Conservation (phyloP, 2,113 vertebrate species). For the Pelecanus crispus region DNA sequence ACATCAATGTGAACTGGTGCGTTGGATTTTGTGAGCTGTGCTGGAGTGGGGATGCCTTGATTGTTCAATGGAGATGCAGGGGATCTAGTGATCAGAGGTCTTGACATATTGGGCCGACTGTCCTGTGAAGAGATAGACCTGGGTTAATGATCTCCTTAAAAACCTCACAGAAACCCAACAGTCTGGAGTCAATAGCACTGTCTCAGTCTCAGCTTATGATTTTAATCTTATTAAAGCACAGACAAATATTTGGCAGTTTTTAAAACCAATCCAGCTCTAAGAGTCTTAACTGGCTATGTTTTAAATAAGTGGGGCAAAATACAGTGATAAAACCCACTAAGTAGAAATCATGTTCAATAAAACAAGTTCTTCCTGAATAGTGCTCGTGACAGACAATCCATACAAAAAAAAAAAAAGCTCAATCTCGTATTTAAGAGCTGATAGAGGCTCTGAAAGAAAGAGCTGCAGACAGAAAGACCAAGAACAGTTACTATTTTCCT, state of each 20-base stretch:
- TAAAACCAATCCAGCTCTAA: neutral
- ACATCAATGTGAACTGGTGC: constrained; percentile 97
- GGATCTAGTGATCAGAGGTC: constrained; percentile 97
- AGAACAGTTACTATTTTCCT: neutral
- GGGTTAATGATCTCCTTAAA: constrained; percentile 56
- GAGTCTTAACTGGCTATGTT: neutral
- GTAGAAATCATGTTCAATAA: neutral
- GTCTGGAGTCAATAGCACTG: neutral
- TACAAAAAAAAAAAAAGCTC: neutral
- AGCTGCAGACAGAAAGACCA: neutral
- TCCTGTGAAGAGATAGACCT: constrained; percentile 83
- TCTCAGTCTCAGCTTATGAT: neutral
- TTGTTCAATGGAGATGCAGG: constrained; percentile 97
- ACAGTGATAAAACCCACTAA: neutral
- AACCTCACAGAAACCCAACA: neutral
- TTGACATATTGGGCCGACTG: constrained; percentile 98
- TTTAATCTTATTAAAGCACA: neutral
- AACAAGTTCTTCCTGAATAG: neutral
- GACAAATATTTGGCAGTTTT: neutral
- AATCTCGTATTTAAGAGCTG: neutral
- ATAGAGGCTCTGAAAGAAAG: constrained; percentile 15
- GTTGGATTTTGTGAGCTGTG: constrained; percentile 98
- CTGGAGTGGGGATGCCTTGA: constrained; percentile 97
- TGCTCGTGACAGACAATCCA: neutral
- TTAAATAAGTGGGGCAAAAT: neutral